Base-by-base conservation (phyloP, 2,797 vertebrate genomes). In the Alosa sapidissima region DNA sequence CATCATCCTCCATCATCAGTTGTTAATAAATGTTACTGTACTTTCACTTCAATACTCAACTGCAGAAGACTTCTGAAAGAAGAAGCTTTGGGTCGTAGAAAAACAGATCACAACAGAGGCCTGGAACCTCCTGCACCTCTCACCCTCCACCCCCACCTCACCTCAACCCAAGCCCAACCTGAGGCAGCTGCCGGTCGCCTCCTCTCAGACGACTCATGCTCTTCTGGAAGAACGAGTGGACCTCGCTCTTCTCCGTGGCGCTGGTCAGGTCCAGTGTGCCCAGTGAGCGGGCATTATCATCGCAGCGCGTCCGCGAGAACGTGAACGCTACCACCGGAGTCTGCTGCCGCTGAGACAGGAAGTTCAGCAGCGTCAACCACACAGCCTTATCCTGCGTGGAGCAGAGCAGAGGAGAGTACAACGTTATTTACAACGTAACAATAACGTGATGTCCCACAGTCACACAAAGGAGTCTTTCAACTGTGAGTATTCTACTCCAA, bases 271-370 rank as follows among this genome's bases (percentile, higher is more conserved):
- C 97, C 49, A 97, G 93, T 8, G 97, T 96, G 82, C 94, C 95
- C 84, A 98, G 93, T 0, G 96, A 95, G 0, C 96, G 95, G 1
- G 97, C 97, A 48, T 98, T 97, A 6, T 97, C 97, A 0, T 98
- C 97, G 2, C 97, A 98, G 78, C 97, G 97, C 0, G 95, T 94
- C 54, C 97, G 95, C 0, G 97, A 98, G 90, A 98, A 98, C 0
- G 97, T 98, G 91, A 98, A 98, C 0, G 97, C 96, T 3, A 98
- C 97, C 83, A 98, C 97, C 0, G 97, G 97, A 5, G 97, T 97
- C 91, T 97, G 97, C 87, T 97, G 96, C 33, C 95, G 94, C 87
- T 94, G 89, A 41, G 96, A 96, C 89, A 98, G 95, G 91, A 93
- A 96, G 89, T 96, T 94, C 52, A 98, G 92, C 28, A 98, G 94